phyloP scores from a whole-genome alignment of 1,140 invertebrate genomes.

The Zaprionus africanus region DNA sequence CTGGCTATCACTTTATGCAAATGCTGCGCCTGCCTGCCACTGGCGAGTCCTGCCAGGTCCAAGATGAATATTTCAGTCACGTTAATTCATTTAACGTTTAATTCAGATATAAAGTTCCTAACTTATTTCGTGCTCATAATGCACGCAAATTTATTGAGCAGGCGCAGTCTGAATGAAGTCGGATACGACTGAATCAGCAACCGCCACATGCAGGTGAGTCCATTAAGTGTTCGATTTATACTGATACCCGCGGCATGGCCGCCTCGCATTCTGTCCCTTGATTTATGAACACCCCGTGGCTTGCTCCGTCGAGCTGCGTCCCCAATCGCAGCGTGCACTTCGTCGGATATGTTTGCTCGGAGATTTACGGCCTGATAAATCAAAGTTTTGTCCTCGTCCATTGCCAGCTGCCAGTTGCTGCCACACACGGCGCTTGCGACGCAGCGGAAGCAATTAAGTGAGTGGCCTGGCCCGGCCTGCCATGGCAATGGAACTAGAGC shows the following conservation, averaged over 20 bases:
- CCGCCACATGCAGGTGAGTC: conserved; percentile 54
- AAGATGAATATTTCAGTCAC: conserved; percentile 80
- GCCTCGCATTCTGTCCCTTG: conserved; percentile 42
- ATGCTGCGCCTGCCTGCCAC: conserved; percentile 39
- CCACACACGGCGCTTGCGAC: conserved; percentile 35
- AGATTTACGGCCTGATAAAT: conserved; percentile 63
- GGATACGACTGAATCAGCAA: conserved; percentile 21
- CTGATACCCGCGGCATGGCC: conserved; percentile 24
- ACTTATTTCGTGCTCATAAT: conserved; percentile 77
- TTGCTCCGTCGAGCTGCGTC: neutral
- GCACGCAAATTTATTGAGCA: conserved; percentile 72
- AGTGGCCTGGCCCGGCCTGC: conserved; percentile 21
- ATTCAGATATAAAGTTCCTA: conserved; percentile 75
- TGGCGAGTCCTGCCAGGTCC: conserved; percentile 30
- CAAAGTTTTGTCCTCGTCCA: conserved; percentile 45
- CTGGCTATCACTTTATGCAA: conserved; percentile 60
- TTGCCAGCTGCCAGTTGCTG: conserved; percentile 25
- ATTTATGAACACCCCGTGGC: conserved; percentile 46
- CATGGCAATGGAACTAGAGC: conserved; percentile 35
- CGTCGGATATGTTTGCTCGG: conserved; percentile 19
- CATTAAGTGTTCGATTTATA: conserved; percentile 82
- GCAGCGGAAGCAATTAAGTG: conserved; percentile 68
- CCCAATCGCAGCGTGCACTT: conserved; percentile 53
- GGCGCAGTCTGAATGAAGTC: neutral
- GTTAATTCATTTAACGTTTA: conserved; percentile 76